Percentiles rank a stretch among this genome's conserved stretches.
These are phyloP conservation scores for honey bee (Apis mellifera) DNA, from an alignment of 1,140 invertebrate genomes.

Conservation along the genomic window Amel_HAv3.1 CM009936.2:11710501-11711000, in stretches of 20 bases:
- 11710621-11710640: conserved; percentile 14
- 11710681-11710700: not conserved
- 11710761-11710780: not conserved
- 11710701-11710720: conserved; percentile 62
- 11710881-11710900: conserved; percentile 55
- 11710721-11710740: conserved; percentile 23
- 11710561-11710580: conserved; percentile 24
- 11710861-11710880: conserved; percentile 47
- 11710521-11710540: conserved; percentile 50
- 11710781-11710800: not conserved
- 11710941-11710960: not conserved
- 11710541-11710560: conserved; percentile 65
- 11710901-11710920: not conserved
- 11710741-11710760: conserved; percentile 1
- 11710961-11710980: conserved; percentile 5
- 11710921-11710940: conserved; percentile 13
- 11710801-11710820: not conserved
- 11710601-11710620: not conserved
- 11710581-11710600: not conserved
- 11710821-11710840: conserved; percentile 38
- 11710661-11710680: too few relatives aligned
- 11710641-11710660: conserved; percentile 10
- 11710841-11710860: conserved; percentile 57
- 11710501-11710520: conserved; percentile 41
- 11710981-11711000: not conserved